Conservation (phyloP, 1,140 invertebrate genomes). For the Melipona quadrifasciata region DNA sequence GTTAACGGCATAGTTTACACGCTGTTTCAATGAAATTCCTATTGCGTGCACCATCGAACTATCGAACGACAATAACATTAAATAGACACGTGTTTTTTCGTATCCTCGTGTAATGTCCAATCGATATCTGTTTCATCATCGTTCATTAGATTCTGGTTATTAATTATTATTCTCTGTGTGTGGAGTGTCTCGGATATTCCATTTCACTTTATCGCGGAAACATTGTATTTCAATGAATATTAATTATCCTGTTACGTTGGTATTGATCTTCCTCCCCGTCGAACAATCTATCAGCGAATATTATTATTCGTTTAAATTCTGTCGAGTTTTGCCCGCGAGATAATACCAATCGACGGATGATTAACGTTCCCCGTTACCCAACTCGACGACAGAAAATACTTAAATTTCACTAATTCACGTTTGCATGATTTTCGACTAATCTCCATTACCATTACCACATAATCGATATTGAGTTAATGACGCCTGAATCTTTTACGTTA, state of each 20-base stretch:
- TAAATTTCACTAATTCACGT: neutral
- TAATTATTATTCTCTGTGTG: neutral
- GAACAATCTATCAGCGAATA: neutral
- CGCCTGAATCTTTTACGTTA: neutral
- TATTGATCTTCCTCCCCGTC: neutral
- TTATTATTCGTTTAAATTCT: neutral
- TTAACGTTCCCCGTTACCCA: neutral
- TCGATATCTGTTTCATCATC: neutral
- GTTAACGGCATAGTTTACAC: conserved; percentile 14
- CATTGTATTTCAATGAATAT: neutral
- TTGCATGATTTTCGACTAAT: conserved; percentile 11
- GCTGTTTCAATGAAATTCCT: conserved; percentile 26
- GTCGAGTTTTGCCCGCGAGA: neutral
- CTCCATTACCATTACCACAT: neutral
- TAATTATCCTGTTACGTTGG: neutral
- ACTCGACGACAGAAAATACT: neutral
- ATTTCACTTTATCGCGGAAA: neutral
- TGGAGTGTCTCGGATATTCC: conserved; percentile 25
- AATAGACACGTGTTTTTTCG: neutral
- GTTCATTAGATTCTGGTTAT: neutral
- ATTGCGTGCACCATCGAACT: conserved; percentile 23
- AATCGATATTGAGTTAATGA: too few relatives aligned
- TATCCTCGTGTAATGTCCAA: neutral
- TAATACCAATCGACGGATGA: neutral
- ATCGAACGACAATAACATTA: conserved; percentile 45